Percentiles rank a stretch among this genome's conserved stretches.
phyloP scores from a whole-genome alignment of 1,140 invertebrate species.

The Bombus huntii region DNA sequence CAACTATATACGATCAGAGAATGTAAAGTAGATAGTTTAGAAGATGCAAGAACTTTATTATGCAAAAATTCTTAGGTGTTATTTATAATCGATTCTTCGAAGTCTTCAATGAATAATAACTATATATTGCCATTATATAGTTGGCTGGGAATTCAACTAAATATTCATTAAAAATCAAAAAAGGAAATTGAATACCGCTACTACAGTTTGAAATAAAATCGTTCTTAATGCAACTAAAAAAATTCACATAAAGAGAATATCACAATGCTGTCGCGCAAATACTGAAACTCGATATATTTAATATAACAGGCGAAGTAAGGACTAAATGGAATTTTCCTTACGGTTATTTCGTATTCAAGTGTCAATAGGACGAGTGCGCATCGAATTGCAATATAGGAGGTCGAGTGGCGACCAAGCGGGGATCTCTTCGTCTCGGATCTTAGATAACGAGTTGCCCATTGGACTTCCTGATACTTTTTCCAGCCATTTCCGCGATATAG shows the following conservation, averaged over 20 bases:
- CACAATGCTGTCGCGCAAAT: background rate
- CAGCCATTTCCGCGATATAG: constrained; percentile 53
- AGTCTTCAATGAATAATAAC: no score
- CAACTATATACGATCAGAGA: no score
- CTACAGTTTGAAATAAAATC: background rate
- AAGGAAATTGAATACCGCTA: background rate
- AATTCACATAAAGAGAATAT: background rate
- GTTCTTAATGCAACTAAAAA: background rate
- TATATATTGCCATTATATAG: no score
- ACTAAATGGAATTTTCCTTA: constrained; percentile 14
- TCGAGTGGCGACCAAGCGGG: constrained; percentile 45
- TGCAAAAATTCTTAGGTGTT: no score
- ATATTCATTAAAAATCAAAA: background rate
- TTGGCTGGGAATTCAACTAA: no score
- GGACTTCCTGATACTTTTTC: constrained; percentile 66
- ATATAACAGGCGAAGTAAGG: background rate
- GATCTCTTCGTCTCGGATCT: constrained; percentile 50
- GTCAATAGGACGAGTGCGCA: constrained; percentile 50
- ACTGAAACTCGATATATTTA: background rate
- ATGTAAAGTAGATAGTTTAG: no score
- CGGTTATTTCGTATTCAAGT: constrained; percentile 34
- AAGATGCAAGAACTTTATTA: no score
- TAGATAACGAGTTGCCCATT: constrained; percentile 68
- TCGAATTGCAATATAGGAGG: constrained; percentile 59
- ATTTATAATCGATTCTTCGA: no score